Base-by-base conservation (phyloP, 2,113 vertebrate species). In the Leptobrachium ailaonicum region DNA sequence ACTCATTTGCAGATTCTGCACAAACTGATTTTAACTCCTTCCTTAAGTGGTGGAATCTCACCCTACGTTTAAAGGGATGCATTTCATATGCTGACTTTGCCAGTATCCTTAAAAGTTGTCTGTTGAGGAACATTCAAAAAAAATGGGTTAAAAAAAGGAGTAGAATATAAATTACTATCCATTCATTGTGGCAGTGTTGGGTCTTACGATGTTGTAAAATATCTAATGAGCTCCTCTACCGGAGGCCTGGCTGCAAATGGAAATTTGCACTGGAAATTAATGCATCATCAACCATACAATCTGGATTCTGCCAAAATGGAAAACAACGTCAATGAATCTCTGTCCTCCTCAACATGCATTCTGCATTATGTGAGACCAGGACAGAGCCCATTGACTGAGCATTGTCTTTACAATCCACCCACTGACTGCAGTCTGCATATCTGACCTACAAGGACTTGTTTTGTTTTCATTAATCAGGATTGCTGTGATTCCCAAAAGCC, bases 401-500 rank as follows among this genome's bases (percentile, higher is more conserved):
- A 20, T 40, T 66, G 62, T 13, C 60, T 66, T 62, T 53, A 9
- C 41, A 41, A n/a, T 76, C 45, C 62, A 66, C 20, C 43, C n/a
- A 11, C n/a, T 71, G 67, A 40, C 50, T 40, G 56, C 2, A 6
- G 11, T 42, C 66, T 12, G 43, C 67, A 47, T 62, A 71, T 62
- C 32, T 78, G 43, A 69, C 76, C 10, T 71, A 0, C 0, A 77
- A 66, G 71, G 40, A 11, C 4, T 50, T 69, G 43, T 71, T 67
- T 6, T 54, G 47, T 72, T 60, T 66, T 79, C 41, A 64, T 71
- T 73, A 14, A 82, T 79, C 82, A 58, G 43, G 13, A 77, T 80
- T 77, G 41, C 73, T 73, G 58, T 0, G 0, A 75, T 79, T 82
- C 73, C 71, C 76, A 80, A 70, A 80, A 6, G 68, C 54, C 73